Base-by-base conservation (phyloP, 2,113 vertebrate species). In the Ochotona princeps region DNA sequence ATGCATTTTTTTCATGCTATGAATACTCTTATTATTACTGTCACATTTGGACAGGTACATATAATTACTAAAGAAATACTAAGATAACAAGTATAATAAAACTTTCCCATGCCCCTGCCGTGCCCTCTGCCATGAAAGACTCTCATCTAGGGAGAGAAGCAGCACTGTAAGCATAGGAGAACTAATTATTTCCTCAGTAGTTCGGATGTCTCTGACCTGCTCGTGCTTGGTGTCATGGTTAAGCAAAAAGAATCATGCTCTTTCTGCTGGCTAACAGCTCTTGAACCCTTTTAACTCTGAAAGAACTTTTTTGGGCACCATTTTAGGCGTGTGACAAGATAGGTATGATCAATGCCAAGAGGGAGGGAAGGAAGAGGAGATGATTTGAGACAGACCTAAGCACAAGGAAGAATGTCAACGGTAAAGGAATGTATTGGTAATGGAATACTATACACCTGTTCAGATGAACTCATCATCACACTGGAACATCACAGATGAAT, bases 171-270 rank as follows among this genome's bases (percentile, higher is more conserved):
- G 30, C 61, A 79, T 66, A 92, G 92, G 96, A 93, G 78, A 75
- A 81, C 23, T 95, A 96, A 96, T 96, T 95, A 97, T 91, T 95
- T 70, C 91, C 79, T 97, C 87, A 54, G 2, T 61, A 89, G 92
- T 8, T 86, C 2, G 97, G 93, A 95, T 87, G 87, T 82, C 92
- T 94, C 67, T 91, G 90, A 97, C 84, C 95, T 88, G 21, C 61
- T 94, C 95, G 93, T 61, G 65, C 87, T 95, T 73, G 7, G 6
- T 94, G 76, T 78, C 87, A 92, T 7, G 70, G 92, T 75, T 7
- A 26, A 88, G 54, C 69, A 72, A 49, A 92, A 65, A 60, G 70
- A 75, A 57, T 75, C 75, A 67, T 78, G 72, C 32, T 80, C 78
- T 81, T 74, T 44, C 57, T 73, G 89, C 65, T 87, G 74, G 26